Evolutionary conservation across 2,888 invertebrate genomes (phyloP), one percentile per base, ranked within the genome.

Genomic region (Drosophila borborema): DNA sequence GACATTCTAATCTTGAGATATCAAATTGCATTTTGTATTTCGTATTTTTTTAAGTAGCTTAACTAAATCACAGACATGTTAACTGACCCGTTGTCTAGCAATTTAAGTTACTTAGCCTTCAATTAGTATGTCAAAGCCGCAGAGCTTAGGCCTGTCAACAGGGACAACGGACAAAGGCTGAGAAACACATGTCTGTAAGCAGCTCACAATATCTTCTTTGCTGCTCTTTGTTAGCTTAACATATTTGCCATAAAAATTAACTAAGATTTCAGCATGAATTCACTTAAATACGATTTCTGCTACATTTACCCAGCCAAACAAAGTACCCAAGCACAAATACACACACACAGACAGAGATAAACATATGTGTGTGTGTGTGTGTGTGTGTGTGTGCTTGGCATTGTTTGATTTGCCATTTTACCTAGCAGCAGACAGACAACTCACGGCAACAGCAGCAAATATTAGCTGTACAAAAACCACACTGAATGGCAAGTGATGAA

Each of bases 191-290:
- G 31, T 34, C 49, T 34, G 49, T 64, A 41, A 61, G 38, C 53
- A 40, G 40, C 66, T 64, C 64, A 31, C 23, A 65, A 63, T 51
- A 55, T 51, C 62, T 51, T 41, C 40, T 53, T 12, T 14, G 41
- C 41, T 36, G 36, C 41, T 31, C 46, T 59, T 69, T 51, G 65
- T 55, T 49, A 67, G 74, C 69, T 77, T 66, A 72, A 67, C 77
- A 77, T 86, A 85, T 89, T 89, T 89, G 81, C 77, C 45, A 77
- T 78, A 83, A 81, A 89, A 90, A 89, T 90, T 88, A 83, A 85
- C 83, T 83, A 87, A 89, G 87, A 90, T 86, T 90, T 89, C 81
- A 76, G 83, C 81, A 77, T 87, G 89, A 90, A 90, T 90, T 90
- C 83, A 89, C 85, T 88, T 83, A 84, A 89, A 76, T 69, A 73